Percentiles rank a stretch among this genome's conserved stretches.
Evolutionary conservation across 2,113 vertebrate genomes (phyloP).

Genomic region (Miniopterus natalensis): DNA sequence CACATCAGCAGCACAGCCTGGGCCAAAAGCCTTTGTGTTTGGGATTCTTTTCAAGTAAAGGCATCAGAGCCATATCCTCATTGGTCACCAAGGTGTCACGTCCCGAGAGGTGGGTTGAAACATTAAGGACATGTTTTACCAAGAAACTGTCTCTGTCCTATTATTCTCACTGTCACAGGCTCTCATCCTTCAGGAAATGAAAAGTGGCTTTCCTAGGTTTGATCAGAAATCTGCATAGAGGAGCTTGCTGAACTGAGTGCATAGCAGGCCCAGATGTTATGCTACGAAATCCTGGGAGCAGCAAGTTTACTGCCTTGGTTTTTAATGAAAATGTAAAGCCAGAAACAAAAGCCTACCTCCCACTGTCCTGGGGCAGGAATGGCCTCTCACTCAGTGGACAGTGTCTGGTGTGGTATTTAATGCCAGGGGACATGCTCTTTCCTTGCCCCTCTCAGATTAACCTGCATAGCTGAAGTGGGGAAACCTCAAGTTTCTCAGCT

Average conservation of each 20-base stretch:
- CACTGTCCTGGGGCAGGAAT: not conserved
- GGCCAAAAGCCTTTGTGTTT: not conserved
- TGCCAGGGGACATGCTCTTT: fast-evolving
- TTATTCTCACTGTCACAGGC: not conserved
- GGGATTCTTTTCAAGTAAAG: slow-evolving; percentile 45
- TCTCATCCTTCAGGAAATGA: not conserved
- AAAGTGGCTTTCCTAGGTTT: not conserved
- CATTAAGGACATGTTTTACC: not conserved
- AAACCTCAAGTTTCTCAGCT: not conserved
- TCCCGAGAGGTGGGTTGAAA: not conserved
- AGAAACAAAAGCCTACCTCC: not conserved
- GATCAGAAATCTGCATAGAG: not conserved
- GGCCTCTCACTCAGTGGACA: not conserved
- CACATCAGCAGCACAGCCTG: not conserved
- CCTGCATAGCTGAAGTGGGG: fast-evolving
- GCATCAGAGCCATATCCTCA: not conserved
- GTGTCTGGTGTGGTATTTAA: not conserved
- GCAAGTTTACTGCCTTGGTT: not conserved
- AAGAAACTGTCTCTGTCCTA: not conserved
- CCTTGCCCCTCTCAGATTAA: not conserved
- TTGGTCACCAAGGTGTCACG: not conserved
- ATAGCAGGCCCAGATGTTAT: not conserved
- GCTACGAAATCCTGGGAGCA: not conserved
- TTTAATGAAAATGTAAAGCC: not conserved
- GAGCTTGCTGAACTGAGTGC: not conserved